A percentile compares a stretch with the other conserved stretches of the same genome.
Conservation (phyloP, 2,888 invertebrate species). For the Plebejus argus region DNA sequence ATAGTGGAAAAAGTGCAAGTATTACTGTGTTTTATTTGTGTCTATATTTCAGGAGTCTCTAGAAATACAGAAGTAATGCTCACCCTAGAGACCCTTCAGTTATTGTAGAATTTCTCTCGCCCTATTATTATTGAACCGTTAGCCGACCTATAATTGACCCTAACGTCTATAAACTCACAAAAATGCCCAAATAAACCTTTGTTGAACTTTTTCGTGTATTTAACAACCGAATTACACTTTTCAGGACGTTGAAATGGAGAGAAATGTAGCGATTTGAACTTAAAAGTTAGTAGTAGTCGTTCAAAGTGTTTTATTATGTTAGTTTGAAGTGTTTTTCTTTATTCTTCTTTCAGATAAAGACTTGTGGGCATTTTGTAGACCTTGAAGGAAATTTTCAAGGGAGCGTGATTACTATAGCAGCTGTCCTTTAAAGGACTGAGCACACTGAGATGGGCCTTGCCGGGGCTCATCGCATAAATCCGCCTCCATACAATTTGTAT, state of each 20-base stretch:
- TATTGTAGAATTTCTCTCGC: conserved; percentile 26
- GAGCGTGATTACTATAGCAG: no score
- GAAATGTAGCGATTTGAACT: background rate
- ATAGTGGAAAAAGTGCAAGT: no score
- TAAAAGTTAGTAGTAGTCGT: background rate
- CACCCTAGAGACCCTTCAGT: conserved; percentile 23
- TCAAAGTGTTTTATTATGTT: background rate
- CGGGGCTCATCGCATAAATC: no score
- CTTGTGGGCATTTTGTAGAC: no score
- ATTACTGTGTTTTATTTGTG: no score
- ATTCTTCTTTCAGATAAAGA: no score
- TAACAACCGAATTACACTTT: background rate
- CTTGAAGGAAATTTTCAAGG: no score
- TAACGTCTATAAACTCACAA: conserved; percentile 26
- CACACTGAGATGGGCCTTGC: no score
- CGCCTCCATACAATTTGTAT: no score
- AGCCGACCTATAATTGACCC: conserved; percentile 28
- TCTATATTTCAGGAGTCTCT: no score
- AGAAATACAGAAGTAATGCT: background rate
- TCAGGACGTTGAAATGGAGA: background rate
- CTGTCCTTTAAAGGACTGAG: no score
- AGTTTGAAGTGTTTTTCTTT: background rate
- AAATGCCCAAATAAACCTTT: background rate
- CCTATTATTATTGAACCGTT: conserved; percentile 24
- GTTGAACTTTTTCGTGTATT: background rate